Conservation (phyloP, 2,797 vertebrate genomes). For the Vireo griseus region DNA sequence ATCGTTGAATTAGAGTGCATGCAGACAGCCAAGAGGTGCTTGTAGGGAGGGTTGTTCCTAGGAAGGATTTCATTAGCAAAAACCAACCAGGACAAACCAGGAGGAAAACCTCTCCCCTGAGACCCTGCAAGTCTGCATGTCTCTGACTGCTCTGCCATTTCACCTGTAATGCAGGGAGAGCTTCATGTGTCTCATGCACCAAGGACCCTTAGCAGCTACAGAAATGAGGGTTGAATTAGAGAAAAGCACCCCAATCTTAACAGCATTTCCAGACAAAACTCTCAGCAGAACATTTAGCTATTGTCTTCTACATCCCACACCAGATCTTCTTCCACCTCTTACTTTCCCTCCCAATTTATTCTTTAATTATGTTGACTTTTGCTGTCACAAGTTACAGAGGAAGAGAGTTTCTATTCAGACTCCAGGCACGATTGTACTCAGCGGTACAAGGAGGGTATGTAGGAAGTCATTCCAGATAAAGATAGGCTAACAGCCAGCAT, state of each 20-base stretch:
- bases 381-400: neutral
- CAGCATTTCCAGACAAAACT: neutral
- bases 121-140: neutral
- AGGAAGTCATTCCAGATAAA: neutral
- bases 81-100: neutral
- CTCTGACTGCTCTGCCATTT: neutral
- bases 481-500: conserved; percentile 23
- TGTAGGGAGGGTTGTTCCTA: neutral
- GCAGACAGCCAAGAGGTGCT: neutral
- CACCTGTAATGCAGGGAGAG: neutral
- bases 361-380: neutral
- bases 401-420: neutral
- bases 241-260: neutral
- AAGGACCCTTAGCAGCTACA: neutral
- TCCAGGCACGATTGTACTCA: neutral
- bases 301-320: neutral
- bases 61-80: conserved; percentile 13
- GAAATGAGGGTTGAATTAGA: neutral
- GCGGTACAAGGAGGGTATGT: neutral
- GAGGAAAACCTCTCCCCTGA: neutral
- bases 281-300: neutral
- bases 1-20: neutral
- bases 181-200: neutral
- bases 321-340: neutral
- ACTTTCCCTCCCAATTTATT: neutral